Conservation (phyloP, 2,797 vertebrate species). For the Microctenopoma stevenorrisi region DNA sequence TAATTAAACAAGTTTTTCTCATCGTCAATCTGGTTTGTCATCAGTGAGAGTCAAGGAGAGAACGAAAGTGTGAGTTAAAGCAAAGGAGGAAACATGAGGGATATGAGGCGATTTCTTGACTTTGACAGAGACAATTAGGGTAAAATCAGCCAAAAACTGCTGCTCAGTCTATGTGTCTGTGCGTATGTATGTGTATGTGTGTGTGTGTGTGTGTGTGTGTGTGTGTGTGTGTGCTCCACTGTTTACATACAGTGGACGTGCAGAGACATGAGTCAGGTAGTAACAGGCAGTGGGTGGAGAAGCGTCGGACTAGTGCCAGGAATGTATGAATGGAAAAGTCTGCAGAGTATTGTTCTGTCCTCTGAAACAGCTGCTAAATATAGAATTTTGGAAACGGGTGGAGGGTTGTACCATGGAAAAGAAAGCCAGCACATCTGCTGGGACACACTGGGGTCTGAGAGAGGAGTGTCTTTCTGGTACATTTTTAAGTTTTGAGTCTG, state of each 20-base stretch:
- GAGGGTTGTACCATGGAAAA: slow-evolving; percentile 64
- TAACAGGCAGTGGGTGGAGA: slow-evolving; percentile 68
- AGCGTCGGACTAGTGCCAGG: slow-evolving; percentile 56
- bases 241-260: slow-evolving; percentile 54
- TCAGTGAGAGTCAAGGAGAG: not conserved
- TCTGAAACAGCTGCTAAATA: slow-evolving; percentile 77
- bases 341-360: slow-evolving; percentile 67
- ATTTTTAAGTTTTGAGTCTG: not conserved
- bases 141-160: not conserved
- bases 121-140: not conserved
- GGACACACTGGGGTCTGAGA: slow-evolving; percentile 54
- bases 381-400: slow-evolving; percentile 64
- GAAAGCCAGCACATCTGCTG: slow-evolving; percentile 56
- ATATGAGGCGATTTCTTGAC: not conserved
- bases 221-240: slow-evolving; percentile 22
- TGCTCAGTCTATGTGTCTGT: not conserved
- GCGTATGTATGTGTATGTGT: not conserved
- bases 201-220: slow-evolving; percentile 13
- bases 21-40: not conserved
- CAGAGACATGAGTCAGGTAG: slow-evolving; percentile 72
- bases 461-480: not conserved
- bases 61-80: not conserved
- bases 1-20: not conserved
- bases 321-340: slow-evolving; percentile 74
- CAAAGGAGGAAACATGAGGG: not conserved